Evolutionary conservation across 1,140 invertebrate species (phyloP), one percentile per base, ranked within the genome.

Genomic region (Chironomus striatipennis): DNA sequence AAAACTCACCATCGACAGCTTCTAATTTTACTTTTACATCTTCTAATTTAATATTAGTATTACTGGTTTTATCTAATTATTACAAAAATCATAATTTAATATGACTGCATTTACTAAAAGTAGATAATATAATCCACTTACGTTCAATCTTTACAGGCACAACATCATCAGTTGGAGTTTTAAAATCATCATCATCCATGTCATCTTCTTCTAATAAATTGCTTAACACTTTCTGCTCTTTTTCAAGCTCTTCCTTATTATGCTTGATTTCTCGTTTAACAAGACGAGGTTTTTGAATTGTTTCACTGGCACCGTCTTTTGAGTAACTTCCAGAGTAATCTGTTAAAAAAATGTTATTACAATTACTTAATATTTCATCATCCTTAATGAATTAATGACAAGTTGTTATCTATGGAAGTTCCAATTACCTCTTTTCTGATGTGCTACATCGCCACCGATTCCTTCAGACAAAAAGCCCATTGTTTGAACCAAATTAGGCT

Each of bases 391-490:
- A n/a, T n/a, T n/a, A n/a, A n/a, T n/a, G n/a, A n/a, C n/a, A n/a
- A n/a, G n/a, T n/a, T n/a, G n/a, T n/a, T n/a, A n/a, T n/a, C n/a
- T n/a, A n/a, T n/a, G n/a, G n/a, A n/a, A n/a, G n/a, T n/a, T n/a
- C n/a, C n/a, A n/a, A n/a, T n/a, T 15, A 21, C 18, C 20, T n/a
- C 4, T 15, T 34, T 15, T 73, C 24, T 57, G 18, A 34, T 7
- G n/a, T 20, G 9, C 15, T n/a, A 64, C 75, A 72, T 15, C 75
- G 12, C 72, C 75, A 70, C 17, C 75, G 12, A 73, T 43, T 72
- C 75, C 75, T 74, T 75, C 75, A 6, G 75, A 75, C n/a, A 75
- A 74, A 8, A 75, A 7, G 17, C 75, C 75, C 17, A 17, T 18
- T 10, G 64, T 47, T 57, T 67, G 73, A 5, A 75, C 21, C 2